Evolutionary conservation across 2,888 invertebrate genomes (phyloP).

Genomic region (Troilus luridus): DNA sequence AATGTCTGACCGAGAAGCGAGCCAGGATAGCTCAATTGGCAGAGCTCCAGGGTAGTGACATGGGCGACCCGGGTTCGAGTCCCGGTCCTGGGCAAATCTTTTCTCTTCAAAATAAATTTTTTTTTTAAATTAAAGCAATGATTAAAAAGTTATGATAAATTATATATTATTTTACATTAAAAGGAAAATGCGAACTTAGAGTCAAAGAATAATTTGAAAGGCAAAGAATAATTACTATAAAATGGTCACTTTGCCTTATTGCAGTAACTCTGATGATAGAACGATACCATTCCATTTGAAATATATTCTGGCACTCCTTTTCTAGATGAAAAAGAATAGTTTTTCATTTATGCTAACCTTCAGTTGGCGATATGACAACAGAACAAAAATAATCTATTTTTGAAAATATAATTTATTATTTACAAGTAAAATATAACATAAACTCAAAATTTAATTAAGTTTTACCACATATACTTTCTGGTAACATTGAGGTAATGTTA

Average conservation of each 20-base stretch:
- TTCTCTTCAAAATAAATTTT: too few species aligned
- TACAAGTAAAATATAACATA: background rate
- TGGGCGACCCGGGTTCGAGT: too few species aligned
- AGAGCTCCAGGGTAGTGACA: too few species aligned
- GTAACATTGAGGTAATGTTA: background rate
- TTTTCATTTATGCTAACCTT: background rate
- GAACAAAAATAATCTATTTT: background rate
- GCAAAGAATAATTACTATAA: too few species aligned
- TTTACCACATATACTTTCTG: background rate
- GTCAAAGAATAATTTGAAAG: too few species aligned
- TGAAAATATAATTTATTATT: background rate
- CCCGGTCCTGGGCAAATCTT: too few species aligned
- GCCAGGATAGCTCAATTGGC: too few species aligned
- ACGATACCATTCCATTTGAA: background rate
- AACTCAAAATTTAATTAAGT: background rate
- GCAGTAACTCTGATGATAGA: background rate
- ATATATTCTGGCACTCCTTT: background rate
- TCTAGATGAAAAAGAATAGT: background rate
- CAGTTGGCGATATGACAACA: background rate
- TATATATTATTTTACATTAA: too few species aligned
- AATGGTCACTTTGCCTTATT: background rate
- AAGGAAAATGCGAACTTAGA: too few species aligned
- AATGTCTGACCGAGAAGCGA: too few species aligned
- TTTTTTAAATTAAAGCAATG: too few species aligned
- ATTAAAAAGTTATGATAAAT: too few species aligned